Evolutionary conservation across 2,113 vertebrate genomes (phyloP).

Genomic region (Lamprotornis superbus): DNA sequence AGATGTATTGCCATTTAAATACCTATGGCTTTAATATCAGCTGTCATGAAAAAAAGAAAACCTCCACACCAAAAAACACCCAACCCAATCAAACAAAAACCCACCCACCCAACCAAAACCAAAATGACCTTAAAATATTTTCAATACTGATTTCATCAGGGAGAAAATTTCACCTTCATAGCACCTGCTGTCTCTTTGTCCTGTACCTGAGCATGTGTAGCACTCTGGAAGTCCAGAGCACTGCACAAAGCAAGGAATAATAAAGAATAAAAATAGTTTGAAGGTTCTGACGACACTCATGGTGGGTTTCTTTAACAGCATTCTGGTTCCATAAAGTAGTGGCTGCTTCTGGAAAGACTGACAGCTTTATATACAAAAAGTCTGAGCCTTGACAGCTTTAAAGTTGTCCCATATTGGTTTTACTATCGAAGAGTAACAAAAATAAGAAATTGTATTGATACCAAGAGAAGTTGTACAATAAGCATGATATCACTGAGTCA

Average conservation of each 20-base stretch:
- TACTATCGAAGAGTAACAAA: not conserved
- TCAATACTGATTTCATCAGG: not conserved
- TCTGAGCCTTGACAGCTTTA: not conserved
- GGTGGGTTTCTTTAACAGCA: not conserved
- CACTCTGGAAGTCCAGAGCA: not conserved
- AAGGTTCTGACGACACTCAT: not conserved
- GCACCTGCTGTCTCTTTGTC: not conserved
- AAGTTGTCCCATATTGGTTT: not conserved
- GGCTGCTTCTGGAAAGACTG: not conserved
- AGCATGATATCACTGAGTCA: not conserved
- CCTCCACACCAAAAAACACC: rapidly evolving
- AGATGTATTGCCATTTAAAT: not conserved
- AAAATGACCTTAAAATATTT: not conserved
- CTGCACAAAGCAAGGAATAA: not conserved
- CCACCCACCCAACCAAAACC: not conserved
- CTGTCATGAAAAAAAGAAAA: not conserved
- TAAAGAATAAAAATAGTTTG: not conserved
- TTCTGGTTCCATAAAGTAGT: not conserved
- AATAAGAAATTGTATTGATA: not conserved
- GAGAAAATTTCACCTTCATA: not conserved
- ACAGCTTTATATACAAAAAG: not conserved
- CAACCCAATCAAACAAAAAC: not conserved
- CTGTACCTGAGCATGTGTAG: not conserved
- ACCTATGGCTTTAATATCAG: not conserved
- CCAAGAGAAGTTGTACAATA: not conserved